These are phyloP conservation scores for Condylura cristata DNA, from an alignment of 2,113 vertebrate genomes.

Conservation along the genomic window DNA sequence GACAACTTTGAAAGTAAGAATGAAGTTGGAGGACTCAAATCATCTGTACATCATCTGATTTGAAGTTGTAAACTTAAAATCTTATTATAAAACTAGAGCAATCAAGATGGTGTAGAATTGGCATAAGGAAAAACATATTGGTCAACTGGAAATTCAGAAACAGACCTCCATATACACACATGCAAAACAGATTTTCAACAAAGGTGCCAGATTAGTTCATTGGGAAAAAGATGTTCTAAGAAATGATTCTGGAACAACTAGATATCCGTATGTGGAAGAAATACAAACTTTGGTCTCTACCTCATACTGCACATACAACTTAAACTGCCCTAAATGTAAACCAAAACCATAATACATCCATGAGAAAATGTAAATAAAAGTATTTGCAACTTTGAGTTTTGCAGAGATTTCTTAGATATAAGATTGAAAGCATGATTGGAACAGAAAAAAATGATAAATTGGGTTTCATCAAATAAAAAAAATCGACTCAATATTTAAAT, in stretches of 20 bases:
- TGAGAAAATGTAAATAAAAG: not conserved
- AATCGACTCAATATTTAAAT: not conserved
- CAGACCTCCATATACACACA: not conserved
- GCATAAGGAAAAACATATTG: not conserved
- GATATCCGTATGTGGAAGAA: not conserved
- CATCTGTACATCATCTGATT: not conserved
- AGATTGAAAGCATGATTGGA: not conserved
- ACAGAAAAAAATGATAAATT: not conserved
- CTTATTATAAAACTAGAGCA: not conserved
- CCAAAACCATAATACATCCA: not conserved
- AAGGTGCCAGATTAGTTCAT: not conserved
- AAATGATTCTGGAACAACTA: not conserved
- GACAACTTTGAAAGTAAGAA: not conserved
- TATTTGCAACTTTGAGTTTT: not conserved
- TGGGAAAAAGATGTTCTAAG: not conserved
- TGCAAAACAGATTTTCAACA: not conserved
- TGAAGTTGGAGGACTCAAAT: not conserved
- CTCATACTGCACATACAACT: not conserved
- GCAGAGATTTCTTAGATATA: not conserved
- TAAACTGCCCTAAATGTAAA: not conserved
- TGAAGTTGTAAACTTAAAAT: too few relatives aligned
- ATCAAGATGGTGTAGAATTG: not conserved
- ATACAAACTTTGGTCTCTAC: not conserved
- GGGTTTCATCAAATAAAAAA: not conserved
- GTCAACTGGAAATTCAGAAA: not conserved